phyloP scores from a whole-genome alignment of 1,140 invertebrate species.

The Drosophila parvula region DNA sequence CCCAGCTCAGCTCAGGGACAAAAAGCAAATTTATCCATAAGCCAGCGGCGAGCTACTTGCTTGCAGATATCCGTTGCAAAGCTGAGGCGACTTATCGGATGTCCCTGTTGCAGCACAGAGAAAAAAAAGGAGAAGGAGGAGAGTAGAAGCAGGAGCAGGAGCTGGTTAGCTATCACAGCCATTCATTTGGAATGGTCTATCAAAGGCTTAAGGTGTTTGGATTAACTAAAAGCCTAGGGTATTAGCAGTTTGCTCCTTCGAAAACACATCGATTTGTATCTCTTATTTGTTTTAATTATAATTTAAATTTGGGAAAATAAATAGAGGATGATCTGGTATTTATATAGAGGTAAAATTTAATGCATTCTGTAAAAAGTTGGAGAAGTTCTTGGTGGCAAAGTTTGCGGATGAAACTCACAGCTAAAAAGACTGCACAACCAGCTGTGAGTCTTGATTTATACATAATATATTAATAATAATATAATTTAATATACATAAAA shows the following conservation, averaged over 20 bases:
- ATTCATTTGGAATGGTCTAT: slow-evolving; percentile 23
- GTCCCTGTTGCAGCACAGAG: neutral
- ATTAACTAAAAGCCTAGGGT: neutral
- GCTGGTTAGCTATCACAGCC: neutral
- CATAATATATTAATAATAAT: too few species aligned
- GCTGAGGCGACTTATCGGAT: slow-evolving; percentile 22
- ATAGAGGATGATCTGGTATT: too few species aligned
- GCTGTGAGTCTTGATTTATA: too few species aligned
- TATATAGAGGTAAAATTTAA: too few species aligned
- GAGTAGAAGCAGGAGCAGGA: neutral
- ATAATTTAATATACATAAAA: too few species aligned
- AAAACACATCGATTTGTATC: too few species aligned
- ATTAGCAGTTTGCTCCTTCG: neutral
- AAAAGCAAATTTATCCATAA: slow-evolving; percentile 44
- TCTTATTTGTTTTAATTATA: too few species aligned
- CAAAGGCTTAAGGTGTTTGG: slow-evolving; percentile 16
- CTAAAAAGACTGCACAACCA: too few species aligned
- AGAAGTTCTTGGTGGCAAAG: too few species aligned
- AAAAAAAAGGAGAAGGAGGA: neutral
- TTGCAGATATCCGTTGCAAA: slow-evolving; percentile 14
- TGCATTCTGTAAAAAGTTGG: too few species aligned
- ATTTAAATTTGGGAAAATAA: too few species aligned
- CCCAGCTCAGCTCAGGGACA: slow-evolving; percentile 45
- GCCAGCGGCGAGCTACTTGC: slow-evolving; percentile 27
- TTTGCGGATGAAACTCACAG: too few species aligned